Conservation (phyloP, 64 coral and sea anemone species). For the Porites lutea region DNA sequence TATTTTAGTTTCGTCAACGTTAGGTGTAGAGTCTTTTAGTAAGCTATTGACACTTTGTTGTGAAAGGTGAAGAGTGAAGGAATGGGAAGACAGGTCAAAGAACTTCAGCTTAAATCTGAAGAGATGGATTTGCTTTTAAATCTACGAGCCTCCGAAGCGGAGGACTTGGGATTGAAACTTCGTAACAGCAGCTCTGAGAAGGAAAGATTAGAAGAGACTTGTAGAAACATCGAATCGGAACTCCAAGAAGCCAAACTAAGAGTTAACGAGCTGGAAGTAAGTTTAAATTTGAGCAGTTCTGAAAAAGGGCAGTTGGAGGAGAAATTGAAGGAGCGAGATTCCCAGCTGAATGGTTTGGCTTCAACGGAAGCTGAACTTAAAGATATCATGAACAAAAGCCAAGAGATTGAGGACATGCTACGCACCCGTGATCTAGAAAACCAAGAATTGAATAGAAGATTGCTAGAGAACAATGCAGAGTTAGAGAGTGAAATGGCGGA, state of each 20-base stretch:
- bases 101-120: slow-evolving; percentile 35
- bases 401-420: slow-evolving; percentile 82
- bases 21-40: slow-evolving; percentile 6
- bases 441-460: slow-evolving; percentile 67
- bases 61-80: slow-evolving; percentile 38
- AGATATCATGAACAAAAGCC: slow-evolving; percentile 79
- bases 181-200: slow-evolving; percentile 51
- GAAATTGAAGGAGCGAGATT: slow-evolving; percentile 65
- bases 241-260: slow-evolving; percentile 45
- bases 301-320: slow-evolving; percentile 77
- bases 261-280: slow-evolving; percentile 74
- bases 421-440: slow-evolving; percentile 84
- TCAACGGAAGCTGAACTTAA: slow-evolving; percentile 77
- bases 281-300: slow-evolving; percentile 56
- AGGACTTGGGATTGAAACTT: slow-evolving; percentile 50
- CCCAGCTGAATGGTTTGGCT: slow-evolving; percentile 70
- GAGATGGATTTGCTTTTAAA: slow-evolving; percentile 37
- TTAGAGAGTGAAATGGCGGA: slow-evolving; percentile 77
- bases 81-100: slow-evolving; percentile 27
- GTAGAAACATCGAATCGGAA: slow-evolving; percentile 41
- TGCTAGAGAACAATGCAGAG: slow-evolving; percentile 75
- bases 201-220: slow-evolving; percentile 44
- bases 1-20: background rate
- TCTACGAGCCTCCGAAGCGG: slow-evolving; percentile 45
- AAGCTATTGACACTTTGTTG: slow-evolving; percentile 42